Evolutionary conservation across 1,140 invertebrate species (phyloP), one percentile per base, ranked within the genome.

Genomic region (Drosophila tropicalis): DNA sequence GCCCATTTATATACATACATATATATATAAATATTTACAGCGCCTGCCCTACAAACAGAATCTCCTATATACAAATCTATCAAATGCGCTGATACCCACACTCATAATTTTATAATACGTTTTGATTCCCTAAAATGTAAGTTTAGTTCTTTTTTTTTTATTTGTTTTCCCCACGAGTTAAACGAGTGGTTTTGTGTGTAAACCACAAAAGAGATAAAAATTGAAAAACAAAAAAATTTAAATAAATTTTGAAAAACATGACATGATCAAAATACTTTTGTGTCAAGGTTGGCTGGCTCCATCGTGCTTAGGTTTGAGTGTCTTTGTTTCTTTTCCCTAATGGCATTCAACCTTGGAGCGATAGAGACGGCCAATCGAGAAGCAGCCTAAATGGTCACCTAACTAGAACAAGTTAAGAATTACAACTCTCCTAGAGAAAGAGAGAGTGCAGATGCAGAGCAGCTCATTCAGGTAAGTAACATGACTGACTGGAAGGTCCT

Each of bases 261-360:
- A 47, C n/a, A 39, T 39, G 3, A 12, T 13, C n/a, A 2, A 39
- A 13, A 36, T 36, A 10, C 7, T 12, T 39, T 39, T 39, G 12
- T n/a, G 36, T 39, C 5, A 39, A 39, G 36, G 68, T 47, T 67
- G 57, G 71, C 76, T 44, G 56, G 36, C 79, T 87, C 73, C 70
- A 82, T 89, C 84, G 89, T 91, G 89, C 84, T 72, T 44, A 69
- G 72, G 77, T 86, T 90, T 77, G 90, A 86, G 76, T 91, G 84
- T 78, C 70, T 66, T 44, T 61, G 47, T 69, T 62, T 15, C 2
- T 9, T 58, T 72, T 71, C 25, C 9, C 54, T 41, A 74, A 36
- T 72, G 44, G 60, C 89, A 91, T 86, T 91, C 89, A 89, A 65
- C 72, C 74, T 75, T 51, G 78, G 81, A 60, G 79, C 81, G 89